These are phyloP conservation scores for Caenorhabditis drosophilae DNA, from an alignment of 2,888 invertebrate genomes.

Conservation along the genomic window DNA sequence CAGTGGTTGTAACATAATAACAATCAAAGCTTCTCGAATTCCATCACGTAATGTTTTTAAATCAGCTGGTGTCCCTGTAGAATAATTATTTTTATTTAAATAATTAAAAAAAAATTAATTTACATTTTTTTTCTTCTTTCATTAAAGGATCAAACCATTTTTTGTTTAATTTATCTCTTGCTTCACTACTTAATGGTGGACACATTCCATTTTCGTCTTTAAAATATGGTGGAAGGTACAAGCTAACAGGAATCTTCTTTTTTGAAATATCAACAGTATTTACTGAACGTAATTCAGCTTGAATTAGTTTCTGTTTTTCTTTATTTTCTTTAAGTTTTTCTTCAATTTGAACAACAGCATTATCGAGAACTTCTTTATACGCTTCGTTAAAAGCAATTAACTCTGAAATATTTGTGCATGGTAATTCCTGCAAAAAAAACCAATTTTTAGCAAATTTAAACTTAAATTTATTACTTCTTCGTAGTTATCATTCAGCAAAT, in stretches of 20 bases:
- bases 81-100: background rate
- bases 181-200: slow-evolving; percentile 53
- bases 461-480: too few relatives aligned
- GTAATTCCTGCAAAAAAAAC: background rate
- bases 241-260: slow-evolving; percentile 38
- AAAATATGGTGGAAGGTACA: slow-evolving; percentile 62
- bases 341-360: slow-evolving; percentile 40
- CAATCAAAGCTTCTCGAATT: slow-evolving; percentile 29
- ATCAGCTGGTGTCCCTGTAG: slow-evolving; percentile 35
- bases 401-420: slow-evolving; percentile 7
- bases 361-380: slow-evolving; percentile 46
- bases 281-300: slow-evolving; percentile 20
- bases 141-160: slow-evolving; percentile 50
- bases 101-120: background rate
- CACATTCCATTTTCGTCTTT: slow-evolving; percentile 61
- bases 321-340: slow-evolving; percentile 39
- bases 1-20: slow-evolving; percentile 23
- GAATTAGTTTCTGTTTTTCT: slow-evolving; percentile 35
- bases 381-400: slow-evolving; percentile 56
- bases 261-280: slow-evolving; percentile 20
- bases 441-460: background rate
- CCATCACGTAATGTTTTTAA: slow-evolving; percentile 25
- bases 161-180: slow-evolving; percentile 31
- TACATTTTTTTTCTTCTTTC: slow-evolving; percentile 49
- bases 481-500: too few relatives aligned